Conservation (phyloP, 2,797 vertebrate species). For the Poecilia velifera region DNA sequence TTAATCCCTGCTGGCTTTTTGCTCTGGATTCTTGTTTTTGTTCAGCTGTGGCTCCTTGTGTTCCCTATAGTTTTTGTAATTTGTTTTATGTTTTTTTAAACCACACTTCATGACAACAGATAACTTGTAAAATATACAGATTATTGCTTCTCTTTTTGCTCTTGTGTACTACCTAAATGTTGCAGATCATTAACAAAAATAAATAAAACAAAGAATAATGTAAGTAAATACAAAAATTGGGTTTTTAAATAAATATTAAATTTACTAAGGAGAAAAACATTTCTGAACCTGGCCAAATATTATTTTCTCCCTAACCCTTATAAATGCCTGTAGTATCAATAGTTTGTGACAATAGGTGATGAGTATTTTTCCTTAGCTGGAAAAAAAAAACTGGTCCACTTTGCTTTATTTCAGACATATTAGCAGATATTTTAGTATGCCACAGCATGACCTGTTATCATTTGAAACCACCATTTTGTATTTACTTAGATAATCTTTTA, state of each 20-base stretch:
- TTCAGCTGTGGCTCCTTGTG: no score
- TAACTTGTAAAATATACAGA: background rate
- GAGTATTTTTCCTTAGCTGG: background rate
- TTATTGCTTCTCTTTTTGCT: background rate
- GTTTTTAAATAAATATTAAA: background rate
- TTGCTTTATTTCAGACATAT: background rate
- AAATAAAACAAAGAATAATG: background rate
- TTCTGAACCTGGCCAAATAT: background rate
- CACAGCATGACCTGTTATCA: background rate
- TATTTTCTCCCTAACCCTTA: background rate
- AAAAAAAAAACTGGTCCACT: background rate
- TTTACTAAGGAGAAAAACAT: background rate
- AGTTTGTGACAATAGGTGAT: background rate
- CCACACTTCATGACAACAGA: background rate
- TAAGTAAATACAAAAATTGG: background rate
- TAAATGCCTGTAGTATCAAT: background rate
- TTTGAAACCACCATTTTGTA: background rate
- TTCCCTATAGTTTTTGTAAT: no score
- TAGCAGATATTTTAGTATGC: background rate
- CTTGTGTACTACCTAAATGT: background rate
- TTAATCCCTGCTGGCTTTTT: no score
- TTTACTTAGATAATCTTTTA: background rate
- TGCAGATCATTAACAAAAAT: background rate
- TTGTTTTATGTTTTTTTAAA: no score
- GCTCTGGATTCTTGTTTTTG: no score